These are phyloP conservation scores for Psix sp. DNA, from an alignment of 1,140 invertebrate species.

Conservation along the genomic window DNA sequence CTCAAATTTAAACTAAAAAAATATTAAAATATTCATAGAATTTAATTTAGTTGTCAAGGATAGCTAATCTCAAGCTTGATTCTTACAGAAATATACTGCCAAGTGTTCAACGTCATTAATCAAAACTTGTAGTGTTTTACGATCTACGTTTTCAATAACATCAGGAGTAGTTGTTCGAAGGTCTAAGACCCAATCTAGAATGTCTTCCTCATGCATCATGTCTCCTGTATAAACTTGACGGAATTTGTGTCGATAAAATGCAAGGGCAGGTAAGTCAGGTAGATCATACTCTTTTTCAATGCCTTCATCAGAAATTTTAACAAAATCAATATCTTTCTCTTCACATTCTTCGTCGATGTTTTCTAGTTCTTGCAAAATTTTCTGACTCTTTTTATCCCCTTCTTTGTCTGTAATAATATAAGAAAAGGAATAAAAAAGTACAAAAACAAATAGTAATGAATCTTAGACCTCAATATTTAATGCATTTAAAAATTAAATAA, in stretches of 20 bases:
- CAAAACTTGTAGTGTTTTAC: conserved; percentile 91
- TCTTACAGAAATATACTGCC: conserved; percentile 94
- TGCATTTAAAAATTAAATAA: background rate
- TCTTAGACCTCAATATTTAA: too few species aligned
- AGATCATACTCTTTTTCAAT: conserved; percentile 94
- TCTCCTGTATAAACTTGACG: conserved; percentile 91
- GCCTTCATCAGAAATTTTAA: conserved; percentile 93
- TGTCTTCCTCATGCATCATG: conserved; percentile 93
- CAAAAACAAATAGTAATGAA: too few species aligned
- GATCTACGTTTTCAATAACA: conserved; percentile 93
- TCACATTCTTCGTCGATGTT: conserved; percentile 97
- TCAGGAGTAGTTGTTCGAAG: conserved; percentile 90
- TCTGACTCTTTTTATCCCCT: conserved; percentile 92
- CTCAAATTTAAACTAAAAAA: too few species aligned
- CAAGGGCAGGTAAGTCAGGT: conserved; percentile 87
- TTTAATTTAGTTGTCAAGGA: too few species aligned
- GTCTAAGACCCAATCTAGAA: conserved; percentile 92
- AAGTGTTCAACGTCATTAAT: conserved; percentile 94
- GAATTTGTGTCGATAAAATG: conserved; percentile 94
- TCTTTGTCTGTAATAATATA: conserved; percentile 85
- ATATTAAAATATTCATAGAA: too few species aligned
- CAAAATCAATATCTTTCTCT: conserved; percentile 93
- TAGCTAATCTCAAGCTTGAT: too few species aligned
- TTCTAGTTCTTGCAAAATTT: conserved; percentile 92
- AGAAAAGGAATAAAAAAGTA: too few species aligned